Evolutionary conservation across 2,797 vertebrate genomes (phyloP).

Genomic region (Clarias laeviceps): DNA sequence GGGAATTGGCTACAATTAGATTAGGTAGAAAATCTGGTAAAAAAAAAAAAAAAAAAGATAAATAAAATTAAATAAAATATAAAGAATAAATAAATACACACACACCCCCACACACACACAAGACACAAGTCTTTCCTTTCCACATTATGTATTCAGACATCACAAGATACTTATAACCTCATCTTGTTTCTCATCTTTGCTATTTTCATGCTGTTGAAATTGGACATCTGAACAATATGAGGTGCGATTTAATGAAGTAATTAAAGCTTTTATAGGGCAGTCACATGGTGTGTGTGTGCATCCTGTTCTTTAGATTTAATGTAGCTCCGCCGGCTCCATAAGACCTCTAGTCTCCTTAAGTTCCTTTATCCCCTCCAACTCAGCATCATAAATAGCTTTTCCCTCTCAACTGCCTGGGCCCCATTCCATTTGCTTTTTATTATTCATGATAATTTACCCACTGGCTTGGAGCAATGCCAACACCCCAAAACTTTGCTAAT

Average conservation of each 20-base stretch:
- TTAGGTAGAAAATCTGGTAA: too few species aligned
- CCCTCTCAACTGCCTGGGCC: conserved; percentile 44
- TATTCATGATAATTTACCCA: conserved; percentile 62
- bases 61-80: too few species aligned
- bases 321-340: neutral
- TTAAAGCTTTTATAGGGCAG: conserved; percentile 9
- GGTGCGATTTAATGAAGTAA: neutral
- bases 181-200: neutral
- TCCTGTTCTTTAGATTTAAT: conserved; percentile 27
- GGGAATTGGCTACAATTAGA: too few species aligned
- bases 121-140: neutral
- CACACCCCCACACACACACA: too few species aligned
- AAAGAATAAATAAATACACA: too few species aligned
- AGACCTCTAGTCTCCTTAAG: conserved; percentile 26
- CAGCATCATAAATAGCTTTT: conserved; percentile 34
- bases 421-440: conserved; percentile 60
- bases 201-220: neutral
- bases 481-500: conserved; percentile 55
- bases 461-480: conserved; percentile 53
- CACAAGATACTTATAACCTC: neutral
- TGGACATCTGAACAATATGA: neutral
- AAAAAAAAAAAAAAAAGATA: too few species aligned
- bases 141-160: neutral
- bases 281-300: conserved; percentile 3
- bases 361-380: conserved; percentile 29